A percentile compares a stretch with the other conserved stretches of the same genome.
Conservation (phyloP, 2,888 invertebrate genomes). For the Trichacis sp. region DNA sequence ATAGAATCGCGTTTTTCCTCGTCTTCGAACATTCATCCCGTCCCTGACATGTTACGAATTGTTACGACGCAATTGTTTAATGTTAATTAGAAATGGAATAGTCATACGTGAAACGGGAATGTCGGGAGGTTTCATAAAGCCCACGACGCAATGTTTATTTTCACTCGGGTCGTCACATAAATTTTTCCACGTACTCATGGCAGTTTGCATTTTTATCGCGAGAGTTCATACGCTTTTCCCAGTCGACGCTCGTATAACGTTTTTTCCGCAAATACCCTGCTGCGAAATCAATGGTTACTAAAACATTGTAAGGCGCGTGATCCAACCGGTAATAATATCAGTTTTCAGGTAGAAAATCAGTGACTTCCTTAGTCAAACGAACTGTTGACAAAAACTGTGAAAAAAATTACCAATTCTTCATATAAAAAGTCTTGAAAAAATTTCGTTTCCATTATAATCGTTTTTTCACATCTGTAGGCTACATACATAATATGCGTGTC, state of each 20-base stretch:
- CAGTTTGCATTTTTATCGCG: not conserved
- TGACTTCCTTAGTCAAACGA: no score
- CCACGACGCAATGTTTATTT: not conserved
- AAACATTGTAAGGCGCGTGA: not conserved
- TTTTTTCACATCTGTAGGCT: no score
- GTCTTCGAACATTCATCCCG: slow-evolving; percentile 7
- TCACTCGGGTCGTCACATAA: not conserved
- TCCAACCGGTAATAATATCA: not conserved
- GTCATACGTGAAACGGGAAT: not conserved
- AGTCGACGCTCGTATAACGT: not conserved
- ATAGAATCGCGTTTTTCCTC: not conserved
- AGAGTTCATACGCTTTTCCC: not conserved
- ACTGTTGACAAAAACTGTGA: no score
- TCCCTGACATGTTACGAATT: slow-evolving; percentile 17
- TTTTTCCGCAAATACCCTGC: not conserved
- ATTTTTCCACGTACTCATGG: not conserved
- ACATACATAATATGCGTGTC: no score
- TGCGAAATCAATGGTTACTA: not conserved
- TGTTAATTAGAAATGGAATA: slow-evolving; percentile 6
- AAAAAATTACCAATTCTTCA: no score
- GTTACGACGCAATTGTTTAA: slow-evolving; percentile 18
- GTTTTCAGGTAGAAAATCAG: no score
- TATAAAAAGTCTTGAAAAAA: no score
- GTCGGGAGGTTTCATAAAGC: not conserved
- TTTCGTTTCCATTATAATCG: no score